These are phyloP conservation scores for Chionodraco myersi DNA, from an alignment of 2,113 vertebrate species.

Conservation along the genomic window DNA sequence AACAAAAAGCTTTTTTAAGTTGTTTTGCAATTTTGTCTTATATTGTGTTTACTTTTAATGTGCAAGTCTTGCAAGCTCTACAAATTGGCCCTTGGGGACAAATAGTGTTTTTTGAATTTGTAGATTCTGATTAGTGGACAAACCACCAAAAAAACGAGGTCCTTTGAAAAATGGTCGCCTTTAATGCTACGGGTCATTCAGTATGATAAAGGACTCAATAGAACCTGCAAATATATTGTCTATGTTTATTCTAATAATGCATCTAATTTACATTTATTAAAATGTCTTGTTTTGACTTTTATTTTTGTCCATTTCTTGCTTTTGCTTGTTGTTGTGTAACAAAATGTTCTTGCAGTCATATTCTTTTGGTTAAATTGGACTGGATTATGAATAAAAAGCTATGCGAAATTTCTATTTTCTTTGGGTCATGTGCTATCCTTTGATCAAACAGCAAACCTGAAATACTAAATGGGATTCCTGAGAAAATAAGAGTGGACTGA, in stretches of 20 bases:
- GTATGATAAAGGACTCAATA: neutral
- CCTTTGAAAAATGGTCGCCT: constrained; percentile 15
- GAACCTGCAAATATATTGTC: neutral
- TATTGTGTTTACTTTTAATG: too few species aligned
- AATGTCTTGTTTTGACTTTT: constrained; percentile 1
- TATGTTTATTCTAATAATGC: neutral
- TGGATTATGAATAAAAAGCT: constrained; percentile 4
- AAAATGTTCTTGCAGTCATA: constrained; percentile 1
- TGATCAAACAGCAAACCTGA: constrained; percentile 80
- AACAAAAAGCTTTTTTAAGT: too few species aligned
- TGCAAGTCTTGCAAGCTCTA: too few species aligned
- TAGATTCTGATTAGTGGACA: too few species aligned
- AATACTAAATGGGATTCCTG: constrained; percentile 84
- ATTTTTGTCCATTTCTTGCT: neutral
- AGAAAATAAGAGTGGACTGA: constrained; percentile 37
- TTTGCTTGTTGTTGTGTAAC: neutral
- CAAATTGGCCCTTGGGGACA: too few species aligned
- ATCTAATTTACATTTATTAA: neutral
- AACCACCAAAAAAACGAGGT: neutral
- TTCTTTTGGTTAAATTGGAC: neutral
- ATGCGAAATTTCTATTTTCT: constrained; percentile 22
- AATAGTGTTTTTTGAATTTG: too few species aligned
- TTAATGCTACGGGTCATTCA: neutral
- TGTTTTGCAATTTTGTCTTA: too few species aligned
- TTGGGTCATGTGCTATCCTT: constrained; percentile 70